Percentiles rank a stretch among this genome's conserved stretches.
Evolutionary conservation across 2,888 invertebrate species (phyloP).

Genomic region (Dinocampus coccinellae): DNA sequence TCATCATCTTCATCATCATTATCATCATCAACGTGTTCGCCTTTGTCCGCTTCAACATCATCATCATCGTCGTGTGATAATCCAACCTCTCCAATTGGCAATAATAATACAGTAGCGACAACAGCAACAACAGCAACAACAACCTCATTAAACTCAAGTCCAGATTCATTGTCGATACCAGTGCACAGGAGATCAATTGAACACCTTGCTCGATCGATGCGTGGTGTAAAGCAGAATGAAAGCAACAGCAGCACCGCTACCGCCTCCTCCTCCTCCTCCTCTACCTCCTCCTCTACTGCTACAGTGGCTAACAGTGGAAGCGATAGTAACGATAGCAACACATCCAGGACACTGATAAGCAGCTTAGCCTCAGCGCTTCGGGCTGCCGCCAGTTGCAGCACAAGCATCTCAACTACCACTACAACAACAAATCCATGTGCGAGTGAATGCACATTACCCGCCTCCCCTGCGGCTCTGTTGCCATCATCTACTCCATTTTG

Average conservation of each 20-base stretch:
- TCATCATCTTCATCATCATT: constrained; percentile 36
- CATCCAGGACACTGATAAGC: constrained; percentile 56
- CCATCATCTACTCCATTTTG: constrained; percentile 34
- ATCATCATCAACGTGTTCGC: constrained; percentile 34
- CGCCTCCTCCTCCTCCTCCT: neutral
- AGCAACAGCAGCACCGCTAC: constrained; percentile 35
- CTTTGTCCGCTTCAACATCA: constrained; percentile 21
- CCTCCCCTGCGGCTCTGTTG: constrained; percentile 37
- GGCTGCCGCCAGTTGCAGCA: constrained; percentile 53
- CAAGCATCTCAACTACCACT: constrained; percentile 51
- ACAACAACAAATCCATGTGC: constrained; percentile 50
- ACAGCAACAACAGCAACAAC: constrained; percentile 25
- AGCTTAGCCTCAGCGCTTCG: constrained; percentile 55
- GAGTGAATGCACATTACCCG: constrained; percentile 38
- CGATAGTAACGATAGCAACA: neutral
- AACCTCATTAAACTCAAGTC: neutral
- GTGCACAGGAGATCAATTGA: constrained; percentile 27
- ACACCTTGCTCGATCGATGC: constrained; percentile 36
- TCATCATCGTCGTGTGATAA: constrained; percentile 25
- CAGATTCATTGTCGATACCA: constrained; percentile 14
- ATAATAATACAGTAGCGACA: constrained; percentile 32
- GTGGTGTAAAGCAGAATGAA: constrained; percentile 41
- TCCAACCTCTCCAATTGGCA: constrained; percentile 9
- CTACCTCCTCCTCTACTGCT: neutral
- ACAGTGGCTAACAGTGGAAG: neutral